These are phyloP conservation scores for Miichthys miiuy DNA, from an alignment of 2,797 vertebrate genomes.

Conservation along the genomic window DNA sequence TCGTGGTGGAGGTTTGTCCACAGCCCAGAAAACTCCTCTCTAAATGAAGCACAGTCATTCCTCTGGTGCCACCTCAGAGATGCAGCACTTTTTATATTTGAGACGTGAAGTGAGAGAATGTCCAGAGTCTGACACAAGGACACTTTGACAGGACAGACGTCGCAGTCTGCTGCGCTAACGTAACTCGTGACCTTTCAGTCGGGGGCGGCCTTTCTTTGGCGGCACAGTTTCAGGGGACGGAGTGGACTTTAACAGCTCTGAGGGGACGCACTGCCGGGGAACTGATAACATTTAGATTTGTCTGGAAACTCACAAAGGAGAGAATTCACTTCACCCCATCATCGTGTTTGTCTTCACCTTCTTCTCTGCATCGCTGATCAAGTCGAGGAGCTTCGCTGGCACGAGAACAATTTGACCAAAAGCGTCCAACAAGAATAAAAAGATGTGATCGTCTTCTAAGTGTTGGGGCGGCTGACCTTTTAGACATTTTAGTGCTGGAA, in stretches of 20 bases:
- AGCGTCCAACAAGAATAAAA: not conserved
- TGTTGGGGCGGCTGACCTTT: not conserved
- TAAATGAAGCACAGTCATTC: no score
- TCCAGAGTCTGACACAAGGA: constrained; percentile 15
- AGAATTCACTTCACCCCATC: not conserved
- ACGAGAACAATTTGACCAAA: not conserved
- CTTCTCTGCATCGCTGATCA: not conserved
- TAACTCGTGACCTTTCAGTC: constrained; percentile 33
- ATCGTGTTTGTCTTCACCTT: not conserved
- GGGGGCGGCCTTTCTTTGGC: constrained; percentile 12
- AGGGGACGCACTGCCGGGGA: constrained; percentile 34
- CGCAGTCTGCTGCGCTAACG: constrained; percentile 8
- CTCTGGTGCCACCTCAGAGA: not conserved
- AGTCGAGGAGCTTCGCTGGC: not conserved
- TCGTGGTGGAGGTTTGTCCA: no score
- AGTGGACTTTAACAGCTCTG: constrained; percentile 26
- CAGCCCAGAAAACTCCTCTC: no score
- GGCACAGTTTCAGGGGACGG: constrained; percentile 39
- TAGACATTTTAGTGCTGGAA: not conserved
- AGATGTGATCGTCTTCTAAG: not conserved
- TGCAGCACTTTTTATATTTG: not conserved
- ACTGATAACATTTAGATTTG: constrained; percentile 51
- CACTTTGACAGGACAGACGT: not conserved
- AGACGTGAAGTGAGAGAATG: not conserved
- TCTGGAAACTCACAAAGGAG: constrained; percentile 6